Evolutionary conservation across 2,797 vertebrate species (phyloP), one percentile per base, ranked within the genome.

Genomic region (Tympanoctomys barrerae): DNA sequence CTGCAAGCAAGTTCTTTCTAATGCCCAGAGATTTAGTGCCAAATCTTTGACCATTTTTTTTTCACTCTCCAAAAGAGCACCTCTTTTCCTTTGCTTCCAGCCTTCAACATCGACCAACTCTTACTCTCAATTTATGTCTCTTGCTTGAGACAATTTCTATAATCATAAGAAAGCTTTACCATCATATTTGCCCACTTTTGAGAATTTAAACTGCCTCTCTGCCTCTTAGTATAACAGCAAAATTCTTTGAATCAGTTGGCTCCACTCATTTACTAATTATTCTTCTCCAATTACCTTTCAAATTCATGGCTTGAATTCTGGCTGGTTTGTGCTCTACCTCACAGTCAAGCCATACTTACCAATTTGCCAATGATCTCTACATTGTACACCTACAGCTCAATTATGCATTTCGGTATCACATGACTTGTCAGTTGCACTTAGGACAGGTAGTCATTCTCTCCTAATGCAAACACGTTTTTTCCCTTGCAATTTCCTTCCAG

Each of bases 161-260:
- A 33, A 68, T 36, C 22, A 5, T 59, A 31, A 33, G 13, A 62
- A 10, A 66, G 73, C 3, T 52, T 57, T 28, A 14, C 42, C 4
- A 9, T 39, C 4, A 5, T 26, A 19, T 59, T 33, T 71, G 21
- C 16, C 7, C 3, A 54, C 16, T 33, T 18, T 49, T 66, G 36
- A n/a, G 33, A 11, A 59, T n/a, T 14, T 64, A 12, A 33, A 21
- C 26, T n/a, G 49, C 19, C 3, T 36, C 1, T 4, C 31, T 3
- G 75, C 3, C 3, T 46, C 7, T 54, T 59, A 16, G 2, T 64
- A 39, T 0, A 33, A 28, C 3, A 42, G 9, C 0, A 57, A 64
- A 39, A n/a, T 28, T 70, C 28, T 93, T 68, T 39, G 13, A 61
- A 83, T 8, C 13, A 49, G 18, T 42, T 77, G 22, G 4, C 13